These are phyloP conservation scores for Troides helena DNA, from an alignment of 2,888 invertebrate species.

Conservation along the genomic window DNA sequence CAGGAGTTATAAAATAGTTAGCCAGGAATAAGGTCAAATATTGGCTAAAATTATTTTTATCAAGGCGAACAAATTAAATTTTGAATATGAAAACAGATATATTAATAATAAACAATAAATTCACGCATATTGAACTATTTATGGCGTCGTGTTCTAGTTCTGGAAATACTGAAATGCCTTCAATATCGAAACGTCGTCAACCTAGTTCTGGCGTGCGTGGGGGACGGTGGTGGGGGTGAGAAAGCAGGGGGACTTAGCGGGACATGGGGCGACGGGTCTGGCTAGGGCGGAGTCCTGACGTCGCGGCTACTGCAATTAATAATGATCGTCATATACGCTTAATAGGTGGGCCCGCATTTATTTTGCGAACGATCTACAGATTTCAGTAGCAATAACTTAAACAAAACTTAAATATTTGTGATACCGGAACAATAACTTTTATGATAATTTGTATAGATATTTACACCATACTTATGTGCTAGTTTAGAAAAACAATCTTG, in stretches of 20 bases:
- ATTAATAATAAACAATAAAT: conserved; percentile 30
- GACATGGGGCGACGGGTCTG: conserved; percentile 32
- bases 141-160: conserved; percentile 57
- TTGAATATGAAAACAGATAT: no score
- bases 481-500: no score
- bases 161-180: conserved; percentile 74
- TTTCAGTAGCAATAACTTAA: neutral
- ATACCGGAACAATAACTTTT: no score
- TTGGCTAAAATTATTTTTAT: no score
- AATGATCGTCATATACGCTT: conserved; percentile 55
- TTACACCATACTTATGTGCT: no score
- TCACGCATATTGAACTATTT: conserved; percentile 60
- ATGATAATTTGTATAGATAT: no score
- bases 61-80: no score
- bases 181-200: conserved; percentile 74
- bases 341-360: conserved; percentile 36
- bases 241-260: conserved; percentile 15
- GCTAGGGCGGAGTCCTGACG: conserved; percentile 35
- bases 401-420: no score
- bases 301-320: conserved; percentile 55
- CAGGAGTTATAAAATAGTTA: no score
- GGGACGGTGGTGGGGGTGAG: conserved; percentile 29
- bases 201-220: conserved; percentile 58
- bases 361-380: conserved; percentile 18
- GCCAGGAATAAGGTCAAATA: no score